phyloP scores from a whole-genome alignment of 2,888 invertebrate species.

The Sylvicola cinctus region DNA sequence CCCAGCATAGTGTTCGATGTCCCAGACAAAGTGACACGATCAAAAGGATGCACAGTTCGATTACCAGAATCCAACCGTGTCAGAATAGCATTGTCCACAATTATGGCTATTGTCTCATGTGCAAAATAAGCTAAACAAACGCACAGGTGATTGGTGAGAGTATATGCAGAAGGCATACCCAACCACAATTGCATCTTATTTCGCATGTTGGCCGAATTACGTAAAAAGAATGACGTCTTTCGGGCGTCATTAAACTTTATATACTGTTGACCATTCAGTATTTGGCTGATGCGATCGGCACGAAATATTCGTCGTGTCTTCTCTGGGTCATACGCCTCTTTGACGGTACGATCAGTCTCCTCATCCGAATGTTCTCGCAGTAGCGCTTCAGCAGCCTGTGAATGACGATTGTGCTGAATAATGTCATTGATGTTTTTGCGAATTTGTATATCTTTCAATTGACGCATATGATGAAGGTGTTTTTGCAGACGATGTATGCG shows the following conservation, averaged over 20 bases:
- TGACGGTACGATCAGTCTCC: slow-evolving; percentile 20
- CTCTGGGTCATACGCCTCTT: slow-evolving; percentile 25
- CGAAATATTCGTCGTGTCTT: slow-evolving; percentile 26
- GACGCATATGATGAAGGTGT: slow-evolving; percentile 37
- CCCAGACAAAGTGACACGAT: slow-evolving; percentile 28
- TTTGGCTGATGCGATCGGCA: slow-evolving; percentile 38
- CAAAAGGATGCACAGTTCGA: slow-evolving; percentile 45
- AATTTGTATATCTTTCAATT: slow-evolving; percentile 12
- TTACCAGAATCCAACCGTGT: slow-evolving; percentile 56
- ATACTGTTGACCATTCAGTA: slow-evolving; percentile 38
- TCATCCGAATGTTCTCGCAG: too few relatives aligned
- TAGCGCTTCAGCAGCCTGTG: neutral
- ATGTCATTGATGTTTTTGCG: slow-evolving; percentile 28
- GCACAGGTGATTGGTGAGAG: slow-evolving; percentile 39
- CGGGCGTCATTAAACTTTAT: slow-evolving; percentile 61
- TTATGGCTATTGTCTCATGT: slow-evolving; percentile 76
- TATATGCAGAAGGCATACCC: slow-evolving; percentile 38
- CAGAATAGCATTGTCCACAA: slow-evolving; percentile 65
- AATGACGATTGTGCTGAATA: slow-evolving; percentile 32
- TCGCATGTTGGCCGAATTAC: slow-evolving; percentile 29
- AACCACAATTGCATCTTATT: slow-evolving; percentile 40
- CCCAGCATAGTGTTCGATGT: slow-evolving; percentile 21
- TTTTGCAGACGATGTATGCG: slow-evolving; percentile 56
- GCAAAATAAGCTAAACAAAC: slow-evolving; percentile 70
- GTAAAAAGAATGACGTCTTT: slow-evolving; percentile 46